A percentile compares a stretch with the other conserved stretches of the same genome.
These are phyloP conservation scores for Amphiprion ocellaris DNA, from an alignment of 2,113 vertebrate species.

Conservation along the genomic window DNA sequence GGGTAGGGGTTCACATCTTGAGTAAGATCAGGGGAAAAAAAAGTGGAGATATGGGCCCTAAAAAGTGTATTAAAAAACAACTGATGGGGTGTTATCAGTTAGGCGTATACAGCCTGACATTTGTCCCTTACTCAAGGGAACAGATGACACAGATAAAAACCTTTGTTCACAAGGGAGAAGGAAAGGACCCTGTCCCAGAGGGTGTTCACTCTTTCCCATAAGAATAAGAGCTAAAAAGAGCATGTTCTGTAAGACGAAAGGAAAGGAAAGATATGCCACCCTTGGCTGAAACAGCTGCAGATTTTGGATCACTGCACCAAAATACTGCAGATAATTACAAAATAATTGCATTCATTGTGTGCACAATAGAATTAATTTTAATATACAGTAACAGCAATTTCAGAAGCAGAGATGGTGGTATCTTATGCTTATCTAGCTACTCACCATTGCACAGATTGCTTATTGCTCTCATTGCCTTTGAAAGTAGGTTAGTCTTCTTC, in stretches of 20 bases:
- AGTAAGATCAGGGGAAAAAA: not conserved
- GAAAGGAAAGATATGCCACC: conserved; percentile 4
- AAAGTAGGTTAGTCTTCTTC: conserved; percentile 63
- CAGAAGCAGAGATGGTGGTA: not conserved
- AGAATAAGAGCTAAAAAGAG: conserved; percentile 24
- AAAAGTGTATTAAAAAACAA: not conserved
- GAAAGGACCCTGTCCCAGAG: conserved; percentile 30
- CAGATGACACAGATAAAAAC: conserved; percentile 39
- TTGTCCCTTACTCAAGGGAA: conserved; percentile 44
- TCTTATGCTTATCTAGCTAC: conserved; percentile 6
- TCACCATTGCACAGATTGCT: not conserved
- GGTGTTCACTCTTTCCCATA: conserved; percentile 33
- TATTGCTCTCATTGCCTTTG: conserved; percentile 28
- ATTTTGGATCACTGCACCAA: conserved; percentile 4
- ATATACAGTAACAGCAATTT: not conserved
- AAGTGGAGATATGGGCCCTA: not conserved
- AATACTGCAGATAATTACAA: conserved; percentile 6
- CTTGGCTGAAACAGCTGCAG: conserved; percentile 31
- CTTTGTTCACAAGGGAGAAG: conserved; percentile 53
- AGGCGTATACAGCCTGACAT: conserved; percentile 46
- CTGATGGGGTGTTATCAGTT: conserved; percentile 14
- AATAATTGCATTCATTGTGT: not conserved
- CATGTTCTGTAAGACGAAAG: conserved; percentile 14
- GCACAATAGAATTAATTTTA: not conserved
- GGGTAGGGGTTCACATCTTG: not conserved